phyloP scores from a whole-genome alignment of 2,797 vertebrate genomes.

The Sebastes kiyomatsui region DNA sequence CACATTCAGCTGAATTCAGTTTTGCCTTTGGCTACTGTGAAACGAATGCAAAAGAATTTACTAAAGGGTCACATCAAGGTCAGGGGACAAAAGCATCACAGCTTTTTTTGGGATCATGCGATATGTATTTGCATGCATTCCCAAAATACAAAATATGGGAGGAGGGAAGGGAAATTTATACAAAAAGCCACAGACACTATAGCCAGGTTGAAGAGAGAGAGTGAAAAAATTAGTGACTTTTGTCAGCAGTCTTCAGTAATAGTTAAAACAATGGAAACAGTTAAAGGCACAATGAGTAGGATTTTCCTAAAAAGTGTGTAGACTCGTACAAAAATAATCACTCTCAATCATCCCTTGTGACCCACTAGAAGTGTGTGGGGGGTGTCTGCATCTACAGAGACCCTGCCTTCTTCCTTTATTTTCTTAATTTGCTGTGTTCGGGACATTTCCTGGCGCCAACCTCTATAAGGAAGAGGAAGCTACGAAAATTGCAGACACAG shows the following conservation, averaged over 20 bases:
- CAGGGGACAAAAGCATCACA: background rate
- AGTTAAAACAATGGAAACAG: background rate
- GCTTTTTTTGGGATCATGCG: background rate
- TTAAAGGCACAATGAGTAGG: background rate
- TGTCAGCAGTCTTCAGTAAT: background rate
- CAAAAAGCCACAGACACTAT: background rate
- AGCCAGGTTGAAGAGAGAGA: background rate
- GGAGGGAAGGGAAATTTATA: background rate
- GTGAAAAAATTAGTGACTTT: background rate
- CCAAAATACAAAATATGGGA: background rate
- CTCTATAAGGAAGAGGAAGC: no score
- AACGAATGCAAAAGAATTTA: background rate
- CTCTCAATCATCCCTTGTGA: background rate
- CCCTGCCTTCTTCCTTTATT: no score
- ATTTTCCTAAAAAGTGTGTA: background rate
- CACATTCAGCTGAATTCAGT: background rate
- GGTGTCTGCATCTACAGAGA: no score
- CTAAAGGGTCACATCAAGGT: background rate
- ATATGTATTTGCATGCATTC: background rate
- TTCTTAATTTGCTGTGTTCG: no score
- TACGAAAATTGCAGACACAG: no score
- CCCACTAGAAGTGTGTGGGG: no score
- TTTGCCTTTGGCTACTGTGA: background rate
- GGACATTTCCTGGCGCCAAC: no score
- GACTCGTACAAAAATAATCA: background rate